Evolutionary conservation across 2,113 vertebrate genomes (phyloP).

Genomic region (Martes martes): DNA sequence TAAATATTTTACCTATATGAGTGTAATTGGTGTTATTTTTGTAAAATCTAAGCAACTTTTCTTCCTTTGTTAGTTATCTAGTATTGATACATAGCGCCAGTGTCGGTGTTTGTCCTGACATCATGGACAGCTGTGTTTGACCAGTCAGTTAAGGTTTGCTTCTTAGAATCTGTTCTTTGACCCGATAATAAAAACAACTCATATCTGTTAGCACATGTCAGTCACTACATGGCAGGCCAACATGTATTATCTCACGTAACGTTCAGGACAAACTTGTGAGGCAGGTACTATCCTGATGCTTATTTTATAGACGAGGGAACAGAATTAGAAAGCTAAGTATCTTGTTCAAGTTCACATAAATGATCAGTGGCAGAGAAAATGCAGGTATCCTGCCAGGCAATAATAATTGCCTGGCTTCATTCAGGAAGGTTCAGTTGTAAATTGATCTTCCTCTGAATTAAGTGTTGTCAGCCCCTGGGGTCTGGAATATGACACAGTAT

Average conservation of each 20-base stretch:
- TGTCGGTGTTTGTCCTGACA: not conserved
- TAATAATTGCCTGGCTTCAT: not conserved
- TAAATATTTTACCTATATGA: not conserved
- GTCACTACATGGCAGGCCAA: not conserved
- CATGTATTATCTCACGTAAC: not conserved
- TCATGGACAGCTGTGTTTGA: not conserved
- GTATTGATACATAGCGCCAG: not conserved
- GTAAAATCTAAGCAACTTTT: not conserved
- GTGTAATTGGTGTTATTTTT: not conserved
- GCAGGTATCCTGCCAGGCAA: not conserved
- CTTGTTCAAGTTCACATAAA: not conserved
- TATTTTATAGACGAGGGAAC: not conserved
- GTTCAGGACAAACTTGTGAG: not conserved
- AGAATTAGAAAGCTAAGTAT: not conserved
- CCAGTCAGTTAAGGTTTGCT: not conserved
- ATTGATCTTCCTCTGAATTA: not conserved
- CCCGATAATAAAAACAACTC: not conserved
- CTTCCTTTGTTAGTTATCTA: not conserved
- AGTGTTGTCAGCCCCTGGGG: not conserved
- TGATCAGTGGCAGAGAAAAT: not conserved
- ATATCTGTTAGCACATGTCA: not conserved
- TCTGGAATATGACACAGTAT: not conserved
- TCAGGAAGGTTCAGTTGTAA: not conserved
- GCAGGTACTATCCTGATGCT: not conserved
- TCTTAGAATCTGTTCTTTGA: conserved; percentile 27